Conservation (phyloP, 37 sponge, comb jelly and placozoan genomes). For the Aphrocallistes beatrix region DNA sequence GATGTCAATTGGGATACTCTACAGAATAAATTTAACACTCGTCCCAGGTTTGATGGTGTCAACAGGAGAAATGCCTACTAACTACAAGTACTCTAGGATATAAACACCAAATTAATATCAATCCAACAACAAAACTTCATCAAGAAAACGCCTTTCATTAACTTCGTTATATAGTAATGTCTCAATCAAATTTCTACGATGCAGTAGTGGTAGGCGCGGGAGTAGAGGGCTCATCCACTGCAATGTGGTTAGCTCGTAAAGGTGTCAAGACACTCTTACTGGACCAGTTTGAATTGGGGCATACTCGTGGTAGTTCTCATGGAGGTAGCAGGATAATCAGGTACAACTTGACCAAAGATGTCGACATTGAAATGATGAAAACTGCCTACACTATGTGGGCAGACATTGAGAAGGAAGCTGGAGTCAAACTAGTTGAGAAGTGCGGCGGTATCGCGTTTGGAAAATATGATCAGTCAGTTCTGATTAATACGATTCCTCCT, state of each 20-base stretch:
- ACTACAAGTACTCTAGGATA: no score
- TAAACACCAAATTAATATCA: no score
- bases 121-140: no score
- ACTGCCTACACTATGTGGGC: conserved; percentile 59
- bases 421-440: conserved; percentile 33
- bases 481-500: neutral
- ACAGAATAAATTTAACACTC: no score
- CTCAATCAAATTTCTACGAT: no score
- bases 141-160: no score
- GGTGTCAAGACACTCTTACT: neutral
- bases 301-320: conserved; percentile 82
- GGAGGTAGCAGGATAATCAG: conserved; percentile 63
- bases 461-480: neutral
- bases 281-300: conserved; percentile 47
- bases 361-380: conserved; percentile 58
- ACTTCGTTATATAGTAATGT: no score
- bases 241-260: conserved; percentile 30
- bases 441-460: conserved; percentile 52
- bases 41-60: no score
- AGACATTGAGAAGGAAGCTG: conserved; percentile 47
- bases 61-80: no score
- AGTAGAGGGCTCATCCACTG: conserved; percentile 66
- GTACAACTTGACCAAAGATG: conserved; percentile 27
- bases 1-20: no score
- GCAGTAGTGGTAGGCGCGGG: conserved; percentile 72